Conservation (phyloP, 2,113 vertebrate species). For the Maccullochella peelii region DNA sequence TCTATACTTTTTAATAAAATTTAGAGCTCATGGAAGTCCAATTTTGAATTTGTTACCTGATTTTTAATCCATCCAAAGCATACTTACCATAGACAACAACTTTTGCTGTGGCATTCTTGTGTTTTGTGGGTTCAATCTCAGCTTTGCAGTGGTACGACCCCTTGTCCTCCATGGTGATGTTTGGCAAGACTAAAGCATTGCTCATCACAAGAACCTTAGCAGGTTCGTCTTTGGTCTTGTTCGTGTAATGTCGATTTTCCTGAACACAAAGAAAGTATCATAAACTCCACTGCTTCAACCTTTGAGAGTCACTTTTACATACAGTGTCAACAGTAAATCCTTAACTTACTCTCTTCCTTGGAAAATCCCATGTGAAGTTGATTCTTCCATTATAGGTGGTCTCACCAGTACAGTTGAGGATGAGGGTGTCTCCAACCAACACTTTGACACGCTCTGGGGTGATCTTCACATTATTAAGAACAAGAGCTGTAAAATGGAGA, state of each 20-base stretch:
- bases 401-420: slow-evolving; percentile 85
- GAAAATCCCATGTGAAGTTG: slow-evolving; percentile 83
- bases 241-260: slow-evolving; percentile 42
- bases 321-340: neutral
- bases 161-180: slow-evolving; percentile 85
- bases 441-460: slow-evolving; percentile 69
- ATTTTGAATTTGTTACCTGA: no score
- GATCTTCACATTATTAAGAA: slow-evolving; percentile 72
- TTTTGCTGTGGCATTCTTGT: slow-evolving; percentile 54
- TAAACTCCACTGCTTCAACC: neutral
- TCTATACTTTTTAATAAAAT: neutral
- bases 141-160: slow-evolving; percentile 86
- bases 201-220: neutral
- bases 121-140: neutral
- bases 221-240: neutral
- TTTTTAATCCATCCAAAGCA: neutral
- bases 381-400: slow-evolving; percentile 85
- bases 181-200: slow-evolving; percentile 78
- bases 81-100: slow-evolving; percentile 86
- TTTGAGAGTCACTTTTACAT: neutral
- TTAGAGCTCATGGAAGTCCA: neutral
- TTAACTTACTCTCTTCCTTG: slow-evolving; percentile 65
- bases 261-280: slow-evolving; percentile 50
- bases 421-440: slow-evolving; percentile 85
- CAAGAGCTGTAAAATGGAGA: slow-evolving; percentile 55